Percentiles rank a stretch among this genome's conserved stretches.
Evolutionary conservation across 1,140 invertebrate species (phyloP).

Genomic region (Eumaeus atala): DNA sequence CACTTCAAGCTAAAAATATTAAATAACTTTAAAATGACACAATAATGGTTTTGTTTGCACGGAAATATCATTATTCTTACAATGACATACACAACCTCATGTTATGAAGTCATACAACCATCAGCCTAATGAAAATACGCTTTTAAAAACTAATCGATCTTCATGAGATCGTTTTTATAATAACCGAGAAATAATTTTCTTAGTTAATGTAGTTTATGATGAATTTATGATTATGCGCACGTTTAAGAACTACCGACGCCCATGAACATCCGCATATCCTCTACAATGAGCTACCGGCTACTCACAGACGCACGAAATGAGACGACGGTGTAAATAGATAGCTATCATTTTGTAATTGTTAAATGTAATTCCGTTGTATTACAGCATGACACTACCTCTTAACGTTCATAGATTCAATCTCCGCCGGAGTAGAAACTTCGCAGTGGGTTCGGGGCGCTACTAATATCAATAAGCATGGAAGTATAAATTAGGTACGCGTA

Average conservation of each 20-base stretch:
- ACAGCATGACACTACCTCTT: too few relatives aligned
- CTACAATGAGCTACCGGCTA: too few relatives aligned
- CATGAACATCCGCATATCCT: too few relatives aligned
- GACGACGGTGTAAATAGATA: background rate
- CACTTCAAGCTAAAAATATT: background rate
- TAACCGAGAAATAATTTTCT: conserved; percentile 13
- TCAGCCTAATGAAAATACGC: conserved; percentile 47
- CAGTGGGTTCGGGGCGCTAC: too few relatives aligned
- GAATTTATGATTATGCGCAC: background rate
- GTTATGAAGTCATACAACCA: conserved; percentile 45
- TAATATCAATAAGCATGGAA: too few relatives aligned
- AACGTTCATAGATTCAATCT: too few relatives aligned
- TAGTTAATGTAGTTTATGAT: conserved; percentile 14
- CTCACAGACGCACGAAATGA: too few relatives aligned
- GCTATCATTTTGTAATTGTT: background rate
- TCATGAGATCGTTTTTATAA: conserved; percentile 17
- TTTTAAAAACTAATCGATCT: conserved; percentile 30
- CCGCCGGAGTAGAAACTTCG: too few relatives aligned
- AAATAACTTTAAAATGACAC: conserved; percentile 15
- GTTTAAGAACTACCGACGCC: too few relatives aligned
- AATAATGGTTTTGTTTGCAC: conserved; percentile 40
- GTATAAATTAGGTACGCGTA: too few relatives aligned
- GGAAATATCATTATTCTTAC: conserved; percentile 26
- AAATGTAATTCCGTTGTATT: too few relatives aligned
- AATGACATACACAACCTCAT: conserved; percentile 17